Percentiles rank a stretch among this genome's conserved stretches.
phyloP scores from a whole-genome alignment of 2,113 vertebrate species.

The Uria aalge region DNA sequence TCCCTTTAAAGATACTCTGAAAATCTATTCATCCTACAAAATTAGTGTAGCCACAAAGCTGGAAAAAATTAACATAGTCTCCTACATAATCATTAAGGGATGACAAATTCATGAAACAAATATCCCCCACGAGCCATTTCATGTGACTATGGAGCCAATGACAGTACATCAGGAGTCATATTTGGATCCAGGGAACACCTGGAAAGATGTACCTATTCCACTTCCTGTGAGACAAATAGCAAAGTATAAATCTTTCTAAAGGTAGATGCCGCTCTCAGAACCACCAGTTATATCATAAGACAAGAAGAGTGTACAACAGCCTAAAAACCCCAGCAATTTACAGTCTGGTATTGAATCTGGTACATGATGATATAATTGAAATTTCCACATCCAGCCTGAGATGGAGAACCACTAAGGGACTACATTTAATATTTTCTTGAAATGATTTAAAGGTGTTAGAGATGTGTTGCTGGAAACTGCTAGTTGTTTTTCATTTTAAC shows the following conservation, averaged over 20 bases:
- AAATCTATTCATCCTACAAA: background rate
- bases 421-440: background rate
- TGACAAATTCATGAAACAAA: background rate
- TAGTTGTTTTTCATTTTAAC: background rate
- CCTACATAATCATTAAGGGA: background rate
- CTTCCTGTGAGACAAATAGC: background rate
- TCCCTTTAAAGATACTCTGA: background rate
- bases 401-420: background rate
- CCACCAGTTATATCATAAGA: background rate
- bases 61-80: background rate
- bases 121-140: background rate
- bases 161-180: background rate
- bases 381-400: background rate
- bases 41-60: background rate
- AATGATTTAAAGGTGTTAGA: background rate
- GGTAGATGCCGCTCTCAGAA: background rate
- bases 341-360: background rate
- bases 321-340: background rate
- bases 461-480: background rate
- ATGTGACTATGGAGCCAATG: background rate
- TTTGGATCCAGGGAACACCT: background rate
- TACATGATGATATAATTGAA: background rate
- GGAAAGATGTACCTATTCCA: background rate
- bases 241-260: background rate
- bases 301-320: background rate